Base-by-base conservation (phyloP, 2,888 invertebrate species). In the Stenotaenia linearis region DNA sequence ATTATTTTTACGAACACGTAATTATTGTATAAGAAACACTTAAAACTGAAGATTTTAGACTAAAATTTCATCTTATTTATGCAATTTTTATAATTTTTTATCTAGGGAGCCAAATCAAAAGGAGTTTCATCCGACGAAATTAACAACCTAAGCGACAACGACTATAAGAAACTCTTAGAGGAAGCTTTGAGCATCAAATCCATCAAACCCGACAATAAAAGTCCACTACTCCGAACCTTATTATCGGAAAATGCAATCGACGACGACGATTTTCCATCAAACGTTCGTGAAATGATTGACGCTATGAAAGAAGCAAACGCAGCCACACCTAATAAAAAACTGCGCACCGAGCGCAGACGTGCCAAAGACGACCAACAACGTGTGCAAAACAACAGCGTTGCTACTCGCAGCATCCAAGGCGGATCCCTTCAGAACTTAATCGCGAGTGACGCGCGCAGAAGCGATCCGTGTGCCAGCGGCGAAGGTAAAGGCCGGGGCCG, bases 401-500 rank as follows among this genome's bases (percentile, higher is more conserved):
- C 89, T 23, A 89, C 89, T 82, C 87, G 88, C 81, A 85, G 88
- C 81, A 88, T 89, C 80, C 89, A 89, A 84, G 89, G 89, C 74
- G 90, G 89, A 79, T 89, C 89, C 80, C 85, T 90, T 79, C 89
- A 90, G 84, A 89, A 90, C 85, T 85, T 90, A 82, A 81, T 32
- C 40, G 75, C 77, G 7, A 18, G 56, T 18, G 56, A 56, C 23
- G 23, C 21, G 56, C 50, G 78, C 23, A 32, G 18, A 23, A 15
- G 30, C n/a, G 56, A 78, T 35, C 15, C 25, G 15, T 10, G 23
- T n/a, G 78, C 18, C 15, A 15, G 15, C 23, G 75, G 79, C 23
- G 76, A 79, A 10, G 28, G 25, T 7, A 21, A 30, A 6, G 40
- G 56, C n/a, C 75, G 76, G 7, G 79, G 78, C 9, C 37, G 56